Conservation (phyloP, 2,797 vertebrate genomes). For the Melanotaenia boesemani region DNA sequence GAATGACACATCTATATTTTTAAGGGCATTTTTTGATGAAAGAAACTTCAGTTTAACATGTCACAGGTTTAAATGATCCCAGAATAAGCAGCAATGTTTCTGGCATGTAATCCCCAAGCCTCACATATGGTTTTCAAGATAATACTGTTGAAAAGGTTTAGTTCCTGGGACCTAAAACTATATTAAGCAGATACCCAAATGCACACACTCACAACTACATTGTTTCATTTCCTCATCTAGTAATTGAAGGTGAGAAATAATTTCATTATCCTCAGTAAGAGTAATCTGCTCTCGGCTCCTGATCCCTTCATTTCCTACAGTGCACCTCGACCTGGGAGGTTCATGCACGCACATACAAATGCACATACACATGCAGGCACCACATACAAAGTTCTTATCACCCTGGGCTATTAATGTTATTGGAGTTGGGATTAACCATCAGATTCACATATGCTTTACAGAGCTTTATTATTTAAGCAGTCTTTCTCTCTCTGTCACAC, state of each 20-base stretch:
- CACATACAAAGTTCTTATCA: constrained; percentile 62
- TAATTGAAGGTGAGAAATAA: constrained; percentile 88
- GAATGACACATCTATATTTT: not conserved
- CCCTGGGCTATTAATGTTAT: constrained; percentile 79
- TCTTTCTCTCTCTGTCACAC: constrained; percentile 29
- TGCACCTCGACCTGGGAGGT: constrained; percentile 77
- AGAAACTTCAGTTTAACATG: not conserved
- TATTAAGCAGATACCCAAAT: constrained; percentile 39
- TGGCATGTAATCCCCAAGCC: constrained; percentile 5
- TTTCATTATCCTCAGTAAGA: constrained; percentile 84
- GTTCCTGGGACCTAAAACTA: constrained; percentile 39
- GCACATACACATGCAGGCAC: constrained; percentile 20
- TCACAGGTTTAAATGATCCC: not conserved
- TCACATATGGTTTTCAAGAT: constrained; percentile 39
- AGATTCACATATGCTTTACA: constrained; percentile 83
- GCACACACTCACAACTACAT: constrained; percentile 30
- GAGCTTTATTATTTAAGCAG: constrained; percentile 70
- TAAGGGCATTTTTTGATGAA: not conserved
- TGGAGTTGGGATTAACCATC: constrained; percentile 78
- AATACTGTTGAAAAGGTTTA: constrained; percentile 40
- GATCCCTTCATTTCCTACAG: constrained; percentile 86
- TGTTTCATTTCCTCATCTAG: constrained; percentile 79
- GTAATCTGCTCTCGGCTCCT: constrained; percentile 82
- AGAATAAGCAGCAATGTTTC: constrained; percentile 1
- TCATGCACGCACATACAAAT: constrained; percentile 27